Evolutionary conservation across 2,888 invertebrate species (phyloP).

Genomic region (Diplazon laetatorius): DNA sequence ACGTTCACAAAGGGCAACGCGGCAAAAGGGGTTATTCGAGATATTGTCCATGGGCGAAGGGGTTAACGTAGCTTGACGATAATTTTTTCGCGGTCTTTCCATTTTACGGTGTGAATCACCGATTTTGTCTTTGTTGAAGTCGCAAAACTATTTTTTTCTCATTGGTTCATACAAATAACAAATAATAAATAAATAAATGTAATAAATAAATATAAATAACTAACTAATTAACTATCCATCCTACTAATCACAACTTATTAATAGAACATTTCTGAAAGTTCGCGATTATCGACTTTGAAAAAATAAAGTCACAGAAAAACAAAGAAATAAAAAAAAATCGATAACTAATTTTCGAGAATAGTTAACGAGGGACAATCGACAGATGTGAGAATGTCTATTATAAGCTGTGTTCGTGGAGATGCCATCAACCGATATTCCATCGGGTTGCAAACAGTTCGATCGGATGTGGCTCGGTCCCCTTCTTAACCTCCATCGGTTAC

Average conservation of each 20-base stretch:
- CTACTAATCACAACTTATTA: too few relatives aligned
- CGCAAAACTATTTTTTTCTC: background rate
- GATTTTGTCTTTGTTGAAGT: constrained; percentile 3
- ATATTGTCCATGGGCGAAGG: background rate
- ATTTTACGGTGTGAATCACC: constrained; percentile 11
- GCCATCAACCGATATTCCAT: constrained; percentile 70
- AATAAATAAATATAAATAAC: too few relatives aligned
- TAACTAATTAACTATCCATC: background rate
- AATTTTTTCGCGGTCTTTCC: constrained; percentile 2
- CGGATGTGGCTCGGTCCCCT: constrained; percentile 20
- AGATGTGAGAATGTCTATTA: constrained; percentile 67
- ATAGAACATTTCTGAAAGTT: too few relatives aligned
- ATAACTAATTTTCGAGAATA: background rate
- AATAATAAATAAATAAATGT: constrained; percentile 3
- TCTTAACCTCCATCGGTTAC: constrained; percentile 31
- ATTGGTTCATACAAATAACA: constrained; percentile 7
- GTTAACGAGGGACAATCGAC: constrained; percentile 55
- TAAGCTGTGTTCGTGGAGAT: constrained; percentile 66
- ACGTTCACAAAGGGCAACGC: constrained; percentile 40
- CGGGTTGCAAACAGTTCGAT: constrained; percentile 63
- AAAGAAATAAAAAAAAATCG: too few relatives aligned
- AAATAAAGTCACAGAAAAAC: too few relatives aligned
- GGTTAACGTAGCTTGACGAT: constrained; percentile 17
- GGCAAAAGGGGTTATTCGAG: constrained; percentile 39
- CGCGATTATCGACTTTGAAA: constrained; percentile 4